Base-by-base conservation (phyloP, 2,888 invertebrate genomes). In the Schrankia costaestrigalis region DNA sequence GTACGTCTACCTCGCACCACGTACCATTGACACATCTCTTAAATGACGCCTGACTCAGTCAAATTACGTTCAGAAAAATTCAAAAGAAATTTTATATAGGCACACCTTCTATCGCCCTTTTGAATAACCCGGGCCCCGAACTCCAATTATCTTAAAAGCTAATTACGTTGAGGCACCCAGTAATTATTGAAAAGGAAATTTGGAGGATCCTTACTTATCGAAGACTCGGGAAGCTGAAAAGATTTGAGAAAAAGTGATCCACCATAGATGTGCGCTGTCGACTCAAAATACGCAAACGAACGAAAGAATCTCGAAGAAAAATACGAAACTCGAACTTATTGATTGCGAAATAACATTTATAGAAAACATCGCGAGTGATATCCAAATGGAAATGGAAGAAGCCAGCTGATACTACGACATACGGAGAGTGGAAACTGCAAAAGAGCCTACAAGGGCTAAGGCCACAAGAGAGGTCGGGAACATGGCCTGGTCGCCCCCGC, bases 401-500 rank as follows among this genome's bases (percentile, higher is more conserved):
- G 26, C 66, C 77, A 84, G 84, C 80, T 85, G 86, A 87, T 78
- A 77, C 46, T 48, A 46, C 64, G 56, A 69, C 57, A 35, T 56
- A 58, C 48, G 76, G 79, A 72, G 85, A 84, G 74, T 87, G 87
- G 87, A 87, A 87, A 67, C 80, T 87, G 87, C 77, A 63, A 77
- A 76, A 72, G 74, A 62, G 62, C 58, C 65, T 63, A 47, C 59
- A 47, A 46, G 78, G 74, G 46, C 56, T 62, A 38, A 56, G 72
- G 66, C 56, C 66, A 44, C 63, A 57, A 35, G 60, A 62, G 24
- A 55, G 52, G 44, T 57, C 72, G 14, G 82, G 84, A 24, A 87
- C 87, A 86, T 87, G 87, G 87, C 85, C 86, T 11, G 78, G 84
- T 69, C 84, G 86, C 72, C 85, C 86, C 68, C 84, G 78, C 60